Evolutionary conservation across 2,888 invertebrate species (phyloP).

Genomic region (Habrosyne pyritoides): DNA sequence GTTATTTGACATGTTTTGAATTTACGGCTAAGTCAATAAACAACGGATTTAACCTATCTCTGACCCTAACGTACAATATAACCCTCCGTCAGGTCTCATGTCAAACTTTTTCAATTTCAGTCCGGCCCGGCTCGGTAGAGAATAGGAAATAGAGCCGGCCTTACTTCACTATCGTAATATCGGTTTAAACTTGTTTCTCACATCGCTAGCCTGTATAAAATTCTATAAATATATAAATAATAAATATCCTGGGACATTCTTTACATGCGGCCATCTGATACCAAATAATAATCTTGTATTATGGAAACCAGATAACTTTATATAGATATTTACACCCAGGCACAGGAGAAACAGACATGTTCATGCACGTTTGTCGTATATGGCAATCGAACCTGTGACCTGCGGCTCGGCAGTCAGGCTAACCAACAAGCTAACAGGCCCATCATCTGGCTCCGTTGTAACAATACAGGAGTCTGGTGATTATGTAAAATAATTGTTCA

Average conservation of each 20-base stretch:
- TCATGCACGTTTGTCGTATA: too few species aligned
- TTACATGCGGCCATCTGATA: too few species aligned
- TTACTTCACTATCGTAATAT: background rate
- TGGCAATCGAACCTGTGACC: too few species aligned
- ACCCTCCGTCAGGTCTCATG: conserved; percentile 21
- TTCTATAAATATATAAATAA: too few species aligned
- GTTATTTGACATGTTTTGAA: background rate
- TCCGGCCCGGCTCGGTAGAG: conserved; percentile 19
- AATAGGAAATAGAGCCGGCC: conserved; percentile 21
- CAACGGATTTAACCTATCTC: background rate
- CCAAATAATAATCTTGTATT: too few species aligned
- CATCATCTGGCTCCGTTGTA: too few species aligned
- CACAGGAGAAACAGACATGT: too few species aligned
- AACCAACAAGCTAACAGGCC: too few species aligned
- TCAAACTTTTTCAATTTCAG: conserved; percentile 46
- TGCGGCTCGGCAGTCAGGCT: too few species aligned
- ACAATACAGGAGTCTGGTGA: background rate
- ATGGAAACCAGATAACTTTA: too few species aligned
- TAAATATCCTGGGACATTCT: too few species aligned
- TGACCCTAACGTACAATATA: conserved; percentile 12
- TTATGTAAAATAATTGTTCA: background rate
- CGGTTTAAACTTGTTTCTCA: conserved; percentile 1
- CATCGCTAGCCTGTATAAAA: background rate
- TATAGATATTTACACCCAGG: too few species aligned
- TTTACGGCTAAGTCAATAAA: background rate